Conservation (phyloP, 2,797 vertebrate genomes). For the Alfaro cultratus region DNA sequence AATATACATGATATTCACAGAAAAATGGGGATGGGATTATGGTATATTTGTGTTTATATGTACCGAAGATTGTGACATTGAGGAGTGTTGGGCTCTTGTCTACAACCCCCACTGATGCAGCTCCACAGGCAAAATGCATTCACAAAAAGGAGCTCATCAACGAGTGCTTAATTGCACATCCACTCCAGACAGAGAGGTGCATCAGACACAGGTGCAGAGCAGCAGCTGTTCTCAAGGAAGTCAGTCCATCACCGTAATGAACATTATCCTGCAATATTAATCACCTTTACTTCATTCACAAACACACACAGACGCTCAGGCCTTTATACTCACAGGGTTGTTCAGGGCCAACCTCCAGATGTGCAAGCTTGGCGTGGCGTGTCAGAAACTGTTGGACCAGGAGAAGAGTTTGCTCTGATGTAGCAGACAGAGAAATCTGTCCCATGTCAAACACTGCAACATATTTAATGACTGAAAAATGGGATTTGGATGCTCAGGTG, state of each 20-base stretch:
- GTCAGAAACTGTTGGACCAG: constrained; percentile 55
- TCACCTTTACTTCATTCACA: constrained; percentile 59
- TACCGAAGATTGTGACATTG: constrained; percentile 34
- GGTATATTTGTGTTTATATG: constrained; percentile 13
- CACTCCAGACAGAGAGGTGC: constrained; percentile 52
- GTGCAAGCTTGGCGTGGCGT: constrained; percentile 52
- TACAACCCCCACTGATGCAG: constrained; percentile 51
- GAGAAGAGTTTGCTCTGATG: constrained; percentile 30
- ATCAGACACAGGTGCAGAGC: constrained; percentile 67
- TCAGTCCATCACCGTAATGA: constrained; percentile 81
- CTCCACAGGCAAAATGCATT: constrained; percentile 30
- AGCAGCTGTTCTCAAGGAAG: constrained; percentile 79
- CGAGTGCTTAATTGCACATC: constrained; percentile 33
- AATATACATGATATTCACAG: constrained; percentile 10
- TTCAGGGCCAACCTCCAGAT: constrained; percentile 62
- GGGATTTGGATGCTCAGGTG: constrained; percentile 25
- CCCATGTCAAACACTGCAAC: constrained; percentile 46
- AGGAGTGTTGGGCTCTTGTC: constrained; percentile 32
- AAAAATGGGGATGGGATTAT: constrained; percentile 16
- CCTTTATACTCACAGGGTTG: constrained; percentile 31
- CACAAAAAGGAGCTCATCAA: constrained; percentile 29
- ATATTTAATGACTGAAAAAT: constrained; percentile 49
- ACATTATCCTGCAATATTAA: constrained; percentile 74
- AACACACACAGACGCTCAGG: constrained; percentile 17
- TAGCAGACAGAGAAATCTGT: constrained; percentile 40